A percentile compares a stretch with the other conserved stretches of the same genome.
These are phyloP conservation scores for Dryobotodes eremita DNA, from an alignment of 2,888 invertebrate genomes.

Conservation along the genomic window DNA sequence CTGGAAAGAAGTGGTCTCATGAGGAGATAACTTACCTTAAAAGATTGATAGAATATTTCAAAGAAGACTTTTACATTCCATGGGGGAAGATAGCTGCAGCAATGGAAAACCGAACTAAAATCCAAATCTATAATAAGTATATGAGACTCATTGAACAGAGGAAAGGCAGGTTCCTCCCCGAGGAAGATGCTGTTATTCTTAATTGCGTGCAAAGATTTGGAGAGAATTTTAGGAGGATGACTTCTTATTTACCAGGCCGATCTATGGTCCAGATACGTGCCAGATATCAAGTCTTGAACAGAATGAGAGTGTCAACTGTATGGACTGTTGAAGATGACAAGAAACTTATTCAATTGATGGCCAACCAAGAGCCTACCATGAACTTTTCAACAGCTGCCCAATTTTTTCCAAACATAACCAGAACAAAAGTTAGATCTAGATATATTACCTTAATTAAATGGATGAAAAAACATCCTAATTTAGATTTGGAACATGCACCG, in stretches of 20 bases:
- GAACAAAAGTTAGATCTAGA: conserved; percentile 91
- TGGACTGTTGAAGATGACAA: conserved; percentile 92
- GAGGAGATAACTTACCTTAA: conserved; percentile 93
- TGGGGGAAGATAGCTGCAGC: conserved; percentile 93
- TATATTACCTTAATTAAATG: conserved; percentile 89
- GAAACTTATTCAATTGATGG: conserved; percentile 90
- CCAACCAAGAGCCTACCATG: conserved; percentile 80
- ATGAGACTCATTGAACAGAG: conserved; percentile 81
- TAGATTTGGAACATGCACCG: conserved; percentile 80
- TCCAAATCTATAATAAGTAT: conserved; percentile 92
- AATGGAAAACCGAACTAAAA: conserved; percentile 92
- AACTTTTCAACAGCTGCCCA: conserved; percentile 87
- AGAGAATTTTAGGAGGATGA: conserved; percentile 91
- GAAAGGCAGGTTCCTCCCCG: conserved; percentile 92
- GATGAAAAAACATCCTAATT: conserved; percentile 86
- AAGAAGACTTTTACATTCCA: conserved; percentile 92
- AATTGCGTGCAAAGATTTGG: conserved; percentile 92
- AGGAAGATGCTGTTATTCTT: conserved; percentile 93
- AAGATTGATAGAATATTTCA: conserved; percentile 91
- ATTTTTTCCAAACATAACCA: conserved; percentile 89
- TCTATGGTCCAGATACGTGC: conserved; percentile 91
- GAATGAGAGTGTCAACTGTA: conserved; percentile 81
- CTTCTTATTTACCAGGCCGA: conserved; percentile 91
- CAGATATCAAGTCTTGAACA: conserved; percentile 90
- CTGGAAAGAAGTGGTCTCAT: conserved; percentile 91